Percentiles rank a stretch among this genome's conserved stretches.
Conservation (phyloP, 2,888 invertebrate genomes). For the Serrognathus titanus region DNA sequence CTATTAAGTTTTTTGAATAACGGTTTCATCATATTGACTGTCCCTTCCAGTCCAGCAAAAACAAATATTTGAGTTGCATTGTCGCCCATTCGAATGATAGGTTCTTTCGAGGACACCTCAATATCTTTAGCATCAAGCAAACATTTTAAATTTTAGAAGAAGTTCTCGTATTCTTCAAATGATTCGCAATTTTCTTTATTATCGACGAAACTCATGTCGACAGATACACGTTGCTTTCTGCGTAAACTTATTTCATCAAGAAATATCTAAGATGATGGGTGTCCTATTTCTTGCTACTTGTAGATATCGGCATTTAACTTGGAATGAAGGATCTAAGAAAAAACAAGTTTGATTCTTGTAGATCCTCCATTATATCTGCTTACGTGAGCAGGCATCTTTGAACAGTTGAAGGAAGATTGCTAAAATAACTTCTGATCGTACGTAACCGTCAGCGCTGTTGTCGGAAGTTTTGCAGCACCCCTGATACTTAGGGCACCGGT, state of each 20-base stretch:
- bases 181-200: background rate
- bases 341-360: too few relatives aligned
- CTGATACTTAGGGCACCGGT: constrained; percentile 76
- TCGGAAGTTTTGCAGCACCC: constrained; percentile 92
- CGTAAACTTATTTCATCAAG: constrained; percentile 61
- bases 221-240: constrained; percentile 69
- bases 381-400: constrained; percentile 48
- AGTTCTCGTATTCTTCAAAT: background rate
- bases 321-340: constrained; percentile 33
- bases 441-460: constrained; percentile 75
- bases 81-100: constrained; percentile 54
- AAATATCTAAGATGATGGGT: constrained; percentile 54
- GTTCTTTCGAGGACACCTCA: background rate
- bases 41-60: constrained; percentile 68
- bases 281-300: constrained; percentile 45
- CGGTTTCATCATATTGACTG: constrained; percentile 54
- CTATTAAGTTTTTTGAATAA: constrained; percentile 53
- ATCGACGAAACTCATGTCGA: constrained; percentile 58
- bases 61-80: constrained; percentile 30
- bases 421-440: constrained; percentile 75
- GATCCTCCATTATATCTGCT: too few relatives aligned
- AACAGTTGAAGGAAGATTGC: constrained; percentile 70
- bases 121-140: background rate
- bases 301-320: constrained; percentile 46
- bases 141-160: background rate